Base-by-base conservation (phyloP, 2,113 vertebrate species). In the Narcine bancroftii region DNA sequence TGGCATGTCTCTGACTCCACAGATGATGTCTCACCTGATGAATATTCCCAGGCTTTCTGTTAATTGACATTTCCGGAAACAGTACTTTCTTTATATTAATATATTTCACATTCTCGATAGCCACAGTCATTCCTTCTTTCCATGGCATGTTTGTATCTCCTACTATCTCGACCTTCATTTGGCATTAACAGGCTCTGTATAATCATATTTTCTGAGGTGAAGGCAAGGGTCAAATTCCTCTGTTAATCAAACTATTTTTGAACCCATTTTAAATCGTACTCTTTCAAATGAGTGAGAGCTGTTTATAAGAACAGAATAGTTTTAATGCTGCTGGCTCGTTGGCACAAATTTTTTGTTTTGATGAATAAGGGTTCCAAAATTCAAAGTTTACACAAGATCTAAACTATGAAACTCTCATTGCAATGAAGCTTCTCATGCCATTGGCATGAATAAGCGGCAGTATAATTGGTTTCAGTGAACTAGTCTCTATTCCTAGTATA, bases 381-480 rank as follows among this genome's bases (percentile, higher is more conserved):
- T 63, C 53, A 60, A 60, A 36, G 53, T 87, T 60, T 87, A 87
- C 33, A 87, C 81, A 39, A 87, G 81, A 87, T 36, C 53, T n/a
- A 87, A 87, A 60, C 81, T 60, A 87, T 21, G 81, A 87, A 87
- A 63, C 33, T 36, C 81, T 36, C 81, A 36, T 87, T 60, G 81
- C 81, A 60, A 60, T 21, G 33, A 45, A 71, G 89, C 42, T 69
- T 69, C 89, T 91, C 60, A 91, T 91, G 89, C 89, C 89, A 71
- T 71, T 91, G 63, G 2, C 63, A 91, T 91, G 65, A 91, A 29
- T 91, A 91, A 91, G 56, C 89, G 42, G 36, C 11, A 29, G 89
- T 91, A 29, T 91, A 26, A 91, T 47, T 7, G 42, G 65, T 91
- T 47, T 45, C 63, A 69, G 21, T 69, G 24, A 39, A 17, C 89